Evolutionary conservation across 2,888 invertebrate species (phyloP), one percentile per base, ranked within the genome.

Genomic region (Chymomyza fuscimana): DNA sequence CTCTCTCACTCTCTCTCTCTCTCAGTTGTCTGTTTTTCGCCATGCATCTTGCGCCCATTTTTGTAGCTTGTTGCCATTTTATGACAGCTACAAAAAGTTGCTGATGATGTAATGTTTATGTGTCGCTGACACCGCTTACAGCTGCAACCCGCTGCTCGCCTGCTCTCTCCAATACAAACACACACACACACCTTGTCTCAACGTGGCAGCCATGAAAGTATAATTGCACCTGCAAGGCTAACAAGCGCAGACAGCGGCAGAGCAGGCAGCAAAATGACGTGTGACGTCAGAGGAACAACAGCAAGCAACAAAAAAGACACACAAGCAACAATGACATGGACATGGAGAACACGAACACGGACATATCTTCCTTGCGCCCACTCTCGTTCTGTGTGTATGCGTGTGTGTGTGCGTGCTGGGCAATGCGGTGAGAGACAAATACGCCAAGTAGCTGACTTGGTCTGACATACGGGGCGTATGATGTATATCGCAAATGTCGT

Each of bases 401-500:
- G 25, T 22, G 59, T 15, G 36, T 6, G 59, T 60, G 16, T 19
- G 32, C 5, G 40, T 25, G n/a, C 36, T 60, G 60, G 60, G 60
- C 60, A 36, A 36, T 25, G 60, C 32, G 15, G 60, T n/a, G 58
- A 76, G 71, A 77, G 81, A 86, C 86, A 87, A 83, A 83, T 83
- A 77, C 86, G 86, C 87, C 83, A 83, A 83, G 83, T 83, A 83
- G 83, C 83, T 86, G 86, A 75, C 79, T 79, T 73, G 76, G 68
- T 63, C 40, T 77, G 70, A 77, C 77, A 77, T 72, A 62, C 65
- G 66, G 65, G 74, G 77, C 83, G 86, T 86, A 87, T 83, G 83
- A 83, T 83, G 87, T 85, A 83, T 83, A 83, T 83, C 86, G 87
- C 86, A 83, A 87, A 86, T 87, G 83, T 83, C 83, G 87, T 84